Conservation (phyloP, 2,113 vertebrate genomes). For the Campylorhamphus procurvoides region DNA sequence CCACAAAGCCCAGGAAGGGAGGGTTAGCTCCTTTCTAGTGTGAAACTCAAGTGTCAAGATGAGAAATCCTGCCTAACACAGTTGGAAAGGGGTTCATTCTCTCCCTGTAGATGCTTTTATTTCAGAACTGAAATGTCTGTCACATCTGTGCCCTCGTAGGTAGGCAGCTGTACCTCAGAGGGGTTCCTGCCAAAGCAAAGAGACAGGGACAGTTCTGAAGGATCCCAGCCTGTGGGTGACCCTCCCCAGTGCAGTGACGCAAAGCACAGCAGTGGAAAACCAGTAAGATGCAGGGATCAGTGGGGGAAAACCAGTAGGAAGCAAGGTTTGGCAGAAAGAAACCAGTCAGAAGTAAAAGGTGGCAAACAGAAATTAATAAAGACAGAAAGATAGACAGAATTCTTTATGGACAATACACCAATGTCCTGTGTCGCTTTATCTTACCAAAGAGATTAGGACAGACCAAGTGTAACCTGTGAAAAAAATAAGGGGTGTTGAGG, state of each 20-base stretch:
- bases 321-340: background rate
- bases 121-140: background rate
- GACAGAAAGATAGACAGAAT: background rate
- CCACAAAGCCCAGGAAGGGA: background rate
- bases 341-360: background rate
- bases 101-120: background rate
- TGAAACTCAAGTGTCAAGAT: background rate
- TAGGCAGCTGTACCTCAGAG: background rate
- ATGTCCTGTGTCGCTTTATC: background rate
- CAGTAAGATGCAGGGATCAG: background rate
- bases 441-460: background rate
- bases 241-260: background rate
- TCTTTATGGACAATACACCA: background rate
- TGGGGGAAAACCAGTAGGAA: background rate
- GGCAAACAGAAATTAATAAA: background rate
- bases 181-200: background rate
- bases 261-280: background rate
- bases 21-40: background rate
- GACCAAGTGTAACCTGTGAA: fast-evolving
- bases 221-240: background rate
- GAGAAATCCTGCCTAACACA: background rate
- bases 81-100: background rate
- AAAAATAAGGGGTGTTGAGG: background rate
- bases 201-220: background rate
- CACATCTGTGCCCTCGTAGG: background rate